Conservation (phyloP, 1,140 invertebrate species). For the Meteorus sp. region DNA sequence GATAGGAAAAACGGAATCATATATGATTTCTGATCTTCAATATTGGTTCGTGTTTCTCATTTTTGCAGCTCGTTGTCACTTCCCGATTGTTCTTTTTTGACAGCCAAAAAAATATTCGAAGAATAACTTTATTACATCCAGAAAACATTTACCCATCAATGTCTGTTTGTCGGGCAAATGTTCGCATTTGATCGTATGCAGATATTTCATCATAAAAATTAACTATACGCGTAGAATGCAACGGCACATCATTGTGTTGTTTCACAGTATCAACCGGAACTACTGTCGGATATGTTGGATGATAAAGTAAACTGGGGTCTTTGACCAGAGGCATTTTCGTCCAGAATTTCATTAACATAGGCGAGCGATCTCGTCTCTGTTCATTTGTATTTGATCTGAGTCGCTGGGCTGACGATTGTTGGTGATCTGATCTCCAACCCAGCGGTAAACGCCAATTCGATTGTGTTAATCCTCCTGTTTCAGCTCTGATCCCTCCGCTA, state of each 20-base stretch:
- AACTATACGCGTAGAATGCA: no score
- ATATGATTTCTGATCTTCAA: no score
- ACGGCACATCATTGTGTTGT: background rate
- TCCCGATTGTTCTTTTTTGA: no score
- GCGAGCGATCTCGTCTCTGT: slow-evolving; percentile 20
- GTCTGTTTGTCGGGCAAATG: no score
- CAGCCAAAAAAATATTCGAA: no score
- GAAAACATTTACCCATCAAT: no score
- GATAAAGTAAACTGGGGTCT: slow-evolving; percentile 34
- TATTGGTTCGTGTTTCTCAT: no score
- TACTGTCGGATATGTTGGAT: slow-evolving; percentile 15
- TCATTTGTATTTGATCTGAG: background rate
- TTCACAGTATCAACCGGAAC: background rate
- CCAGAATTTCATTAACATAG: slow-evolving; percentile 45
- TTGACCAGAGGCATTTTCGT: slow-evolving; percentile 41
- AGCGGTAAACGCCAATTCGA: slow-evolving; percentile 31
- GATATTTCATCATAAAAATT: background rate
- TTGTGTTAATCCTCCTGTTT: slow-evolving; percentile 35
- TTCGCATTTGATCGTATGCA: background rate
- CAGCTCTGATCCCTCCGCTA: background rate
- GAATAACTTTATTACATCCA: no score
- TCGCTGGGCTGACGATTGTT: slow-evolving; percentile 19
- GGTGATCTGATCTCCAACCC: slow-evolving; percentile 32
- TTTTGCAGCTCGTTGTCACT: no score
- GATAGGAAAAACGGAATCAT: no score